These are phyloP conservation scores for Clanis bilineata DNA, from an alignment of 2,888 invertebrate genomes.

Conservation along the genomic window DNA sequence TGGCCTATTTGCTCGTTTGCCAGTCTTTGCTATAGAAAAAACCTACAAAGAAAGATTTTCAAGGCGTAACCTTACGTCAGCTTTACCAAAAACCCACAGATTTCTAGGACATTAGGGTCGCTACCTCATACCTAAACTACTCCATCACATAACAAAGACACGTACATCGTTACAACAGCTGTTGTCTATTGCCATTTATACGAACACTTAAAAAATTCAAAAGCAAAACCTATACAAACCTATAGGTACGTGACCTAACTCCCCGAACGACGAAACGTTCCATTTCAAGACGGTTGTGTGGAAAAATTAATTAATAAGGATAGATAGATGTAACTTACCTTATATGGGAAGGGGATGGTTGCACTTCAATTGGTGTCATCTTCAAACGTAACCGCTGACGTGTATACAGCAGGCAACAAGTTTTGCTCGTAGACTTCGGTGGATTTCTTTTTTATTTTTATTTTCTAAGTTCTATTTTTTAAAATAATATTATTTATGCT, in stretches of 20 bases:
- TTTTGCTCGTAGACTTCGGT: conserved; percentile 38
- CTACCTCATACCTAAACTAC: neutral
- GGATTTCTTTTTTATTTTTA: conserved; percentile 4
- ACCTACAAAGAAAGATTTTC: too few species aligned
- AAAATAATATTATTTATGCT: neutral
- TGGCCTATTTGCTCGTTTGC: too few species aligned
- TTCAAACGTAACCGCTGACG: conserved; percentile 64
- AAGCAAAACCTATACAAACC: conserved; percentile 55
- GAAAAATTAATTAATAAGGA: conserved; percentile 62
- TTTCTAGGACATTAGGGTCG: neutral
- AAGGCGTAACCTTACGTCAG: too few species aligned
- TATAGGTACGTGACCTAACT: conserved; percentile 67
- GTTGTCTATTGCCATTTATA: conserved; percentile 41
- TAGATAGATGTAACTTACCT: conserved; percentile 62
- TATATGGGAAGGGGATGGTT: conserved; percentile 73
- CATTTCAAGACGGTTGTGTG: conserved; percentile 59
- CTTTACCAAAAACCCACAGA: neutral
- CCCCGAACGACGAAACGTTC: conserved; percentile 57
- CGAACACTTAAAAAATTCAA: conserved; percentile 49
- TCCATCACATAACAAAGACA: conserved; percentile 6
- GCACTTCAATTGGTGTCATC: conserved; percentile 67
- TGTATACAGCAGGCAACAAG: conserved; percentile 65
- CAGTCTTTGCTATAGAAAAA: too few species aligned
- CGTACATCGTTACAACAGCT: conserved; percentile 25
- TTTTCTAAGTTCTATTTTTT: neutral